These are phyloP conservation scores for Aleiodes sp. DNA, from an alignment of 1,140 invertebrate species.

Conservation along the genomic window DNA sequence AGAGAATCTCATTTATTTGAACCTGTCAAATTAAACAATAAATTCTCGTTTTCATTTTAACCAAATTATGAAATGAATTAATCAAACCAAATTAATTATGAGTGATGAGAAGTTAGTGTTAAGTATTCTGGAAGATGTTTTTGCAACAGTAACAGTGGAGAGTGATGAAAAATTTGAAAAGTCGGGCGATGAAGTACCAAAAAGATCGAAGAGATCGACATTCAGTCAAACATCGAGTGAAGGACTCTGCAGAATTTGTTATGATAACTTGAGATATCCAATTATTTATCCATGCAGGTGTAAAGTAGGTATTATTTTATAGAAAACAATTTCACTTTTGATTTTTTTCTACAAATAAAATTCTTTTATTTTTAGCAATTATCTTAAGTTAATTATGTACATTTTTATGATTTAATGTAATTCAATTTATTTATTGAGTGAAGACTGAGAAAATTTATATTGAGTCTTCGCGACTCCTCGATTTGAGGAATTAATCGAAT, in stretches of 20 bases:
- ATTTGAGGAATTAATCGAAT: too few relatives aligned
- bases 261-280: slow-evolving; percentile 43
- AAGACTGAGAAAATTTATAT: too few relatives aligned
- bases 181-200: not conserved
- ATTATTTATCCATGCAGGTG: slow-evolving; percentile 53
- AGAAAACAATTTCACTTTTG: not conserved
- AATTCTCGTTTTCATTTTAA: not conserved
- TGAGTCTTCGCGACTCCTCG: too few relatives aligned
- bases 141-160: not conserved
- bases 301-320: slow-evolving; percentile 44
- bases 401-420: too few relatives aligned
- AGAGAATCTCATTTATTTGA: too few relatives aligned
- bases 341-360: not conserved
- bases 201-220: slow-evolving; percentile 30
- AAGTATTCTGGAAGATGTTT: not conserved
- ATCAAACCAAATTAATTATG: not conserved
- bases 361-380: not conserved
- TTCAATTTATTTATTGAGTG: too few relatives aligned
- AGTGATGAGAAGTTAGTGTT: not conserved
- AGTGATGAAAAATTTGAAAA: not conserved
- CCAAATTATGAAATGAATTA: too few relatives aligned
- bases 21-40: too few relatives aligned
- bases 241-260: slow-evolving; percentile 54
- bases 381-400: too few relatives aligned
- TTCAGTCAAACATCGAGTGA: slow-evolving; percentile 37